Evolutionary conservation across 2,888 invertebrate species (phyloP), one percentile per base, ranked within the genome.

Genomic region (Euclidia mi): DNA sequence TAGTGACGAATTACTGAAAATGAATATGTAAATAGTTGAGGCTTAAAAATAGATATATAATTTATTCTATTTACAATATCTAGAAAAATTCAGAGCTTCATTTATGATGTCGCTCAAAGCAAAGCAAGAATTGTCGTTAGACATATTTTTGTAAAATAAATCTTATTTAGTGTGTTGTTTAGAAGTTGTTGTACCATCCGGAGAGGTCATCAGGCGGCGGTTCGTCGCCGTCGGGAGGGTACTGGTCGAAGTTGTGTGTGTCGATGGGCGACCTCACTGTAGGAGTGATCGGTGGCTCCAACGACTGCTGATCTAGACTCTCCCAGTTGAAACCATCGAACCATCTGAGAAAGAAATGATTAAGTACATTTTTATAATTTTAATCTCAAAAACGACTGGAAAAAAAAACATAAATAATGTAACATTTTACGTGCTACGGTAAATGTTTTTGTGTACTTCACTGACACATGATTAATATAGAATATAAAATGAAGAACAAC

Each of bases 261-360:
- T 99, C 99, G 9, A 96, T 96, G 2, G 98, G 96, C 70, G 96
- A 96, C 79, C 97, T 96, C 1, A 99, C 98, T 81, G 96, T 95
- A 6, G 99, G 99, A 74, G 97, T 95, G 73, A 99, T 98, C 0
- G 99, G 99, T 2, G 99, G 98, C 48, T 97, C 97, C 31, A 99
- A 94, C 0, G 98, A 97, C 74, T 98, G 96, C 79, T 97, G 97
- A 62, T 97, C 96, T 20, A 99, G 95, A 17, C 99, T 99, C 92
- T 99, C 98, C 99, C 99, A 99, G 89, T 99, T 99, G 94, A 99
- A 99, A 43, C 99, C 99, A 85, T 99, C 99, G 90, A 99, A 99
- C 99, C 99, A 99, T 89, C 99, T 99, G 83, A 29, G 85, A 87
- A n/a, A n/a, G n/a, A n/a, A n/a, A n/a, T n/a, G n/a, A n/a, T n/a